Conservation (phyloP, 2,888 invertebrate genomes). For the Cremastinae sp. region DNA sequence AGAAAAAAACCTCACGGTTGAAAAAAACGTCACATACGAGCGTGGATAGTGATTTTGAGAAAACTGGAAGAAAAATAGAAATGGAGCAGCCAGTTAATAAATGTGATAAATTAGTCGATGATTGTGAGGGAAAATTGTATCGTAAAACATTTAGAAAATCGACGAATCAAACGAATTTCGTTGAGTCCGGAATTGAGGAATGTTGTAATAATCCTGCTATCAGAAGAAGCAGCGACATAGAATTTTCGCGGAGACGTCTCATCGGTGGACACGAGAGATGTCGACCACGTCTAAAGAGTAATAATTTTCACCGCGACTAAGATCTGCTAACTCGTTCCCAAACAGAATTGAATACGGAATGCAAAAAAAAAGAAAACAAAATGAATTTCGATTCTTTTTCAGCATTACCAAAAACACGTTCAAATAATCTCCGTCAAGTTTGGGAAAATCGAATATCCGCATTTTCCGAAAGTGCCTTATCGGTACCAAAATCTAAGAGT, state of each 20-base stretch:
- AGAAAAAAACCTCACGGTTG: conserved; percentile 1
- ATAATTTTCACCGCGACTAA: conserved; percentile 31
- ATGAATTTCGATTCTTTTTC: conserved; percentile 61
- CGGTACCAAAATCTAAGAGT: conserved; percentile 67
- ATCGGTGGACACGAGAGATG: conserved; percentile 39
- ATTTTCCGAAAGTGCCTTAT: conserved; percentile 26
- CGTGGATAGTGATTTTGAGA: conserved; percentile 23
- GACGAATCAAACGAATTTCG: too few species aligned
- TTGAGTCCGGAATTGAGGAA: conserved; percentile 60
- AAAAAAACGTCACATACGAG: conserved; percentile 18
- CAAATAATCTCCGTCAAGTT: conserved; percentile 49
- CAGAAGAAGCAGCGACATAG: conserved; percentile 58
- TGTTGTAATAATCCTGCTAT: conserved; percentile 62
- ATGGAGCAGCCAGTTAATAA: conserved; percentile 8
- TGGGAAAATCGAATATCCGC: conserved; percentile 44
- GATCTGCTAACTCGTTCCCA: neutral
- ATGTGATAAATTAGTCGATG: conserved; percentile 23
- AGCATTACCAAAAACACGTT: conserved; percentile 64
- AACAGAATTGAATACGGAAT: neutral
- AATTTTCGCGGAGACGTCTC: conserved; percentile 53
- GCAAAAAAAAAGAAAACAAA: conserved; percentile 2
- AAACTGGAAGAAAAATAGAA: conserved; percentile 13
- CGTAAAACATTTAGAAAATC: conserved; percentile 32
- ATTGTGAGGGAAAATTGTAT: conserved; percentile 27
- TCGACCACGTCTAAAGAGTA: conserved; percentile 54